Evolutionary conservation across 2,888 invertebrate species (phyloP).

Genomic region (Phytoseiulus persimilis): DNA sequence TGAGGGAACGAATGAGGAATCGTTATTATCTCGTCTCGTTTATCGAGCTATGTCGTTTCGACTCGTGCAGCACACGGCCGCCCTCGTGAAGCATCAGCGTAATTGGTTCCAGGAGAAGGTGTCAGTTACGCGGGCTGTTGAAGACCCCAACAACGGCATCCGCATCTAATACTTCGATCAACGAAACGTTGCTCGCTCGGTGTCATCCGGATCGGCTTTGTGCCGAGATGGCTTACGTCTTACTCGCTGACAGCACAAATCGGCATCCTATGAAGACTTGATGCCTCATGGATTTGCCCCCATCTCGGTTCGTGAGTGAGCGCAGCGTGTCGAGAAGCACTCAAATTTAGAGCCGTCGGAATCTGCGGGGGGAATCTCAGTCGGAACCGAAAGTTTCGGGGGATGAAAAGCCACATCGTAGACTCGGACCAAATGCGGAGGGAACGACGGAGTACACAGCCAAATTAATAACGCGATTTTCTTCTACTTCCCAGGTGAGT

Average conservation of each 20-base stretch:
- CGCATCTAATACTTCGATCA: not conserved
- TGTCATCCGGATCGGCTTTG: too few species aligned
- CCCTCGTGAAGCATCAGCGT: not conserved
- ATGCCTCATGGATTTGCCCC: too few species aligned
- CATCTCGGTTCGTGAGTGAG: too few species aligned
- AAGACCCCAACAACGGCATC: not conserved
- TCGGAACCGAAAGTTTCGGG: too few species aligned
- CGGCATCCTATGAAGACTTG: too few species aligned
- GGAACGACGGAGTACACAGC: not conserved
- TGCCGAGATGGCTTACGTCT: too few species aligned
- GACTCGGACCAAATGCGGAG: too few species aligned
- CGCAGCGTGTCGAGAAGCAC: too few species aligned
- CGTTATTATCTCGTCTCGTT: not conserved
- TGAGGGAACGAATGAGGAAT: not conserved
- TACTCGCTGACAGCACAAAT: too few species aligned
- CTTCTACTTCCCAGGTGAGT: not conserved
- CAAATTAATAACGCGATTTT: not conserved
- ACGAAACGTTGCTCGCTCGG: not conserved
- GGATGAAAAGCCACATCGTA: too few species aligned
- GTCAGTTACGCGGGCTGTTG: not conserved
- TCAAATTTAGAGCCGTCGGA: too few species aligned
- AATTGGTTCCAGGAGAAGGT: not conserved
- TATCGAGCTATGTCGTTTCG: not conserved
- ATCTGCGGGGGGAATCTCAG: too few species aligned
- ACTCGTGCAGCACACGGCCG: not conserved